phyloP scores from a whole-genome alignment of 2,797 vertebrate genomes.

The Gallinago stenura region DNA sequence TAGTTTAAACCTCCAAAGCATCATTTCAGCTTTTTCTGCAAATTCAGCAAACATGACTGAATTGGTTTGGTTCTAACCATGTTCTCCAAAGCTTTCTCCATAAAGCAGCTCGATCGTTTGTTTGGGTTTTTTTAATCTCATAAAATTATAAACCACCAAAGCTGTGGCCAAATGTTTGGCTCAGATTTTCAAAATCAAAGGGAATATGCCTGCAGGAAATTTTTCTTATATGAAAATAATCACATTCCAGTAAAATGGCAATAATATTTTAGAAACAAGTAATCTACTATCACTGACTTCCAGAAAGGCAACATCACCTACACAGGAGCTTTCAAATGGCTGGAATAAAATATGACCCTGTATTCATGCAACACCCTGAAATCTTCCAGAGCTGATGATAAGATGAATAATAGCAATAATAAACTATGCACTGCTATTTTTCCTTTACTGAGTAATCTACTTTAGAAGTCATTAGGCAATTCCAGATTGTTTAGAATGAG shows the following conservation, averaged over 20 bases:
- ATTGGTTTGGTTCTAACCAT: not conserved
- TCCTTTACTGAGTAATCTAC: constrained; percentile 18
- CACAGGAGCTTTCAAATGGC: not conserved
- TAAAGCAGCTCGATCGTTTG: not conserved
- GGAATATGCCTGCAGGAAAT: not conserved
- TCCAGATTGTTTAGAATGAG: constrained; percentile 16
- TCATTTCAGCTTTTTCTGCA: not conserved
- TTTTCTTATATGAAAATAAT: not conserved
- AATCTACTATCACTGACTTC: not conserved
- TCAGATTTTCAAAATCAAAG: constrained; percentile 15
- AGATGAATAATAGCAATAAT: constrained; percentile 2
- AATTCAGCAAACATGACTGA: not conserved
- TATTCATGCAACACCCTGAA: constrained; percentile 30
- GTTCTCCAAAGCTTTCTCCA: not conserved
- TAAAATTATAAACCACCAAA: not conserved
- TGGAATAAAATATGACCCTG: not conserved
- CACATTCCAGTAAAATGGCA: not conserved
- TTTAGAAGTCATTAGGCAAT: constrained; percentile 34
- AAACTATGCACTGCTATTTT: not conserved
- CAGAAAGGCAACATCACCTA: not conserved
- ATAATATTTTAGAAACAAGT: not conserved
- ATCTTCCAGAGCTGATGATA: constrained; percentile 7
- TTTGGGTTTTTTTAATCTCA: not conserved
- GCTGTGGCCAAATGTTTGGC: not conserved
- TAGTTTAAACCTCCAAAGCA: not conserved